A percentile compares a stretch with the other conserved stretches of the same genome.
Evolutionary conservation across 2,888 invertebrate species (phyloP).

Genomic region (Torymus auratus): DNA sequence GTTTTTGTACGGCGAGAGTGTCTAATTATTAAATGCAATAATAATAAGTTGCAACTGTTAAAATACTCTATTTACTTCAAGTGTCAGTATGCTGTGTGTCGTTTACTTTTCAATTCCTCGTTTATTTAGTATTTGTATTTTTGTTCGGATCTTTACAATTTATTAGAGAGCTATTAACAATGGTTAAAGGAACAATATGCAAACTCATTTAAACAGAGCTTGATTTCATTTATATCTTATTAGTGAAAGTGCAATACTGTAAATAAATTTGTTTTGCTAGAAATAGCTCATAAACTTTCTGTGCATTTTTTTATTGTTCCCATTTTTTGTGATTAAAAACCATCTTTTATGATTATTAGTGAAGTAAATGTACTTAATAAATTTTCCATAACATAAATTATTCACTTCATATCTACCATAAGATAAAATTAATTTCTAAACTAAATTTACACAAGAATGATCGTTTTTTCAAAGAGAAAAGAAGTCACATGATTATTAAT

Average conservation of each 20-base stretch:
- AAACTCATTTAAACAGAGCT: constrained; percentile 41
- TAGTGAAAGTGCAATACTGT: constrained; percentile 53
- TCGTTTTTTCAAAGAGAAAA: constrained; percentile 21
- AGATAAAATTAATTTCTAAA: constrained; percentile 17
- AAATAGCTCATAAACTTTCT: constrained; percentile 33
- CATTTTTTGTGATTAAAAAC: constrained; percentile 42
- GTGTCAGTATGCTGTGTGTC: constrained; percentile 13
- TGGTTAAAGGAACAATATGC: constrained; percentile 53
- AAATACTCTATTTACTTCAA: constrained; percentile 38
- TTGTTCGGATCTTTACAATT: constrained; percentile 41
- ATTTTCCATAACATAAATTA: constrained; percentile 3
- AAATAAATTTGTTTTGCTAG: constrained; percentile 44
- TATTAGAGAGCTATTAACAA: constrained; percentile 57
- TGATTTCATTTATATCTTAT: constrained; percentile 42
- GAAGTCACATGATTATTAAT: constrained; percentile 41
- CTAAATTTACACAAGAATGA: constrained; percentile 34
- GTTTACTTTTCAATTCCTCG: constrained; percentile 41
- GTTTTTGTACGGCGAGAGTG: background rate
- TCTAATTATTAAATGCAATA: constrained; percentile 49
- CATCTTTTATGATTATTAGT: constrained; percentile 17
- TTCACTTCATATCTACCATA: constrained; percentile 3
- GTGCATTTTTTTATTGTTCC: constrained; percentile 50
- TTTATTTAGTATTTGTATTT: constrained; percentile 38
- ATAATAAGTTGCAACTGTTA: constrained; percentile 20
- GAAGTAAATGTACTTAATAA: constrained; percentile 29